phyloP scores from a whole-genome alignment of 1,140 invertebrate species.

The Manduca sexta region DNA sequence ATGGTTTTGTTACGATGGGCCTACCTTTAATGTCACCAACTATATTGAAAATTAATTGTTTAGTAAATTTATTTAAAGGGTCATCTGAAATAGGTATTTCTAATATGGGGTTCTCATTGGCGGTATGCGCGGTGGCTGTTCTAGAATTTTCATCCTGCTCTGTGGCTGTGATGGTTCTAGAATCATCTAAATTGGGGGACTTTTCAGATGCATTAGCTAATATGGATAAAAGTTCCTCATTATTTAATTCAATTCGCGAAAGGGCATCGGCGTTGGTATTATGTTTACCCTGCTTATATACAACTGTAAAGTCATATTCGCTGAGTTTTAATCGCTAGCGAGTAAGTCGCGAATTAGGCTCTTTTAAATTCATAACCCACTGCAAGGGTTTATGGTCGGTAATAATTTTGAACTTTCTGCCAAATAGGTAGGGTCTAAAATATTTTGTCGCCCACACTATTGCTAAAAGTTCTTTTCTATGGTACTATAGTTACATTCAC shows the following conservation, averaged over 20 bases:
- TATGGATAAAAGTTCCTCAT: constrained; percentile 3
- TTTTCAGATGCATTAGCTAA: neutral
- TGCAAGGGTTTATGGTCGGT: constrained; percentile 4
- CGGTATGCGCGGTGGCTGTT: constrained; percentile 9
- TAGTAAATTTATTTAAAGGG: constrained; percentile 12
- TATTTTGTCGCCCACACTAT: constrained; percentile 7
- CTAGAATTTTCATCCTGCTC: too few relatives aligned
- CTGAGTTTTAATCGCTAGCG: constrained; percentile 7
- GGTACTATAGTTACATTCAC: constrained; percentile 6
- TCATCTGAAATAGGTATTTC: constrained; percentile 12
- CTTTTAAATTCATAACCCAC: constrained; percentile 5
- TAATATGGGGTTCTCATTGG: constrained; percentile 9
- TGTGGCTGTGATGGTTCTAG: neutral
- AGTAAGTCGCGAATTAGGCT: constrained; percentile 2
- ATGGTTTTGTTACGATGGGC: constrained; percentile 11
- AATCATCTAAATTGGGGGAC: neutral
- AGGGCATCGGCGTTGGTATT: constrained; percentile 8
- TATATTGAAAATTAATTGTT: constrained; percentile 8
- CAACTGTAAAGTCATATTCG: constrained; percentile 6
- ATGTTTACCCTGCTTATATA: constrained; percentile 5
- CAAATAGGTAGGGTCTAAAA: constrained; percentile 4
- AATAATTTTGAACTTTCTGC: constrained; percentile 3
- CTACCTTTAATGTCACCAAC: constrained; percentile 7
- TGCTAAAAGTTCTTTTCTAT: constrained; percentile 1
- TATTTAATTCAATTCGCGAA: constrained; percentile 5